A percentile compares a stretch with the other conserved stretches of the same genome.
Conservation (phyloP, 2,888 invertebrate species). For the Hymenopus coronatus region DNA sequence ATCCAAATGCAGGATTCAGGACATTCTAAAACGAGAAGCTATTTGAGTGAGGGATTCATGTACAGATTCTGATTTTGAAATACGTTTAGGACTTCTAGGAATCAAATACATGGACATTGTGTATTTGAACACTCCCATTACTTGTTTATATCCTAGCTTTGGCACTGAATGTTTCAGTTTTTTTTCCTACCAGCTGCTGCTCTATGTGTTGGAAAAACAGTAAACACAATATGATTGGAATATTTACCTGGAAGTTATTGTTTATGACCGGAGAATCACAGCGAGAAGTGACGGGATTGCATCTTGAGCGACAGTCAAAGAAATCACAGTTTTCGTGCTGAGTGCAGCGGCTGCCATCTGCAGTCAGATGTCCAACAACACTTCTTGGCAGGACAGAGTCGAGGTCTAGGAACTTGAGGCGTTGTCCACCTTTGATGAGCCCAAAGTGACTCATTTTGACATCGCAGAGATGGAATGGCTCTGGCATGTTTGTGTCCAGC, state of each 20-base stretch:
- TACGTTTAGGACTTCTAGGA: no score
- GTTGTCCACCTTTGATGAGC: slow-evolving; percentile 50
- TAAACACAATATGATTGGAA: not conserved
- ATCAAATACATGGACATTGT: no score
- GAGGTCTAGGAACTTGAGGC: slow-evolving; percentile 61
- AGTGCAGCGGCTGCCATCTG: slow-evolving; percentile 51
- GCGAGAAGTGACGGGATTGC: slow-evolving; percentile 51
- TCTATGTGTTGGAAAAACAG: no score
- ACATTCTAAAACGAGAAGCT: no score
- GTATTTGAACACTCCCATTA: not conserved
- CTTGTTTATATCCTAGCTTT: not conserved
- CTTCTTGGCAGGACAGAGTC: slow-evolving; percentile 60
- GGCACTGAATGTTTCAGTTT: no score
- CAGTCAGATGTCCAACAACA: slow-evolving; percentile 51
- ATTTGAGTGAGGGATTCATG: no score
- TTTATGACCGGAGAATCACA: slow-evolving; percentile 59
- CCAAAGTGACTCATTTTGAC: slow-evolving; percentile 67
- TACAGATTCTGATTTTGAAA: no score
- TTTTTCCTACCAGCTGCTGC: no score
- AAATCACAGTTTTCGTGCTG: slow-evolving; percentile 64
- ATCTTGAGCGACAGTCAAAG: slow-evolving; percentile 63
- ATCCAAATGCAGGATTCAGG: no score
- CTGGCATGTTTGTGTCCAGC: slow-evolving; percentile 57
- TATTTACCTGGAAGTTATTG: slow-evolving; percentile 57
- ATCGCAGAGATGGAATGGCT: slow-evolving; percentile 66